A percentile compares a stretch with the other conserved stretches of the same genome.
phyloP scores from a whole-genome alignment of 2,888 invertebrate genomes.

The Chaetogeoica ovagalla region DNA sequence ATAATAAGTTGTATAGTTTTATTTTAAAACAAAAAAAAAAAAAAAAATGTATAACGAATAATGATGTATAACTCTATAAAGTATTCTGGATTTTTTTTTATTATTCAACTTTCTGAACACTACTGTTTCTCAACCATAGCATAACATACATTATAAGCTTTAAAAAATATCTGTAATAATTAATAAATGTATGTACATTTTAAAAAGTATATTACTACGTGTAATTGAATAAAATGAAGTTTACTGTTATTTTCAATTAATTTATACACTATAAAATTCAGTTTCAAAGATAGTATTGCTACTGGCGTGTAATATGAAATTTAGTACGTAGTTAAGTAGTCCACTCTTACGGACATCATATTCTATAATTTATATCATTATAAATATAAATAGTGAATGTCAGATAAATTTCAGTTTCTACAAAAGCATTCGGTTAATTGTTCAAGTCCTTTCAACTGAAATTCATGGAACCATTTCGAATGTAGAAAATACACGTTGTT shows the following conservation, averaged over 20 bases:
- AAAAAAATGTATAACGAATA: background rate
- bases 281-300: conserved; percentile 1
- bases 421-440: background rate
- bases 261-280: background rate
- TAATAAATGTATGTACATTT: background rate
- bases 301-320: too few species aligned
- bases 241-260: conserved; percentile 23
- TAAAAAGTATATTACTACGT: conserved; percentile 20
- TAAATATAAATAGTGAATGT: background rate
- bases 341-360: background rate
- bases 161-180: background rate
- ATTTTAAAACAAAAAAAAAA: conserved; percentile 14
- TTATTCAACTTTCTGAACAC: background rate
- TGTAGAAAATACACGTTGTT: too few species aligned
- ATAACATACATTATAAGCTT: conserved; percentile 14
- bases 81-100: conserved; percentile 15
- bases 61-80: conserved; percentile 1
- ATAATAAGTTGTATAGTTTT: conserved; percentile 26
- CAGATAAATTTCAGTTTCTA: background rate
- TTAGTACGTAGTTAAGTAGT: background rate
- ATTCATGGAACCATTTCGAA: too few species aligned
- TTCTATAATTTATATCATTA: too few species aligned
- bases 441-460: too few species aligned
- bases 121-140: background rate
- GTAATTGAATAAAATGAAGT: conserved; percentile 31